Percentiles rank a stretch among this genome's conserved stretches.
Evolutionary conservation across 2,113 vertebrate genomes (phyloP).

Genomic region (Cryptoleucopteryx plumbea): DNA sequence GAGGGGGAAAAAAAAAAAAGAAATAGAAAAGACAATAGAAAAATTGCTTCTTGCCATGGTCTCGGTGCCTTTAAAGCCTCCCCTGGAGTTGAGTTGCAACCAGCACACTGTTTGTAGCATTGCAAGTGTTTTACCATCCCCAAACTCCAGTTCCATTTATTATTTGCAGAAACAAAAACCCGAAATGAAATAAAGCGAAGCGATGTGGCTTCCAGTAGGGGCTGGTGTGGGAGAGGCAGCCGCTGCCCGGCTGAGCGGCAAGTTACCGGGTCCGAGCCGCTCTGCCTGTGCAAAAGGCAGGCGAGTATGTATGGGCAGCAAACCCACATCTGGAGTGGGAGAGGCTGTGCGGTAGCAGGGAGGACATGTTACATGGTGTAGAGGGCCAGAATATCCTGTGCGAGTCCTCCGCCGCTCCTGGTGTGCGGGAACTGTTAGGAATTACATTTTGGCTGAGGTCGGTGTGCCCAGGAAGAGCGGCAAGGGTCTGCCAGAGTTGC

Average conservation of each 20-base stretch:
- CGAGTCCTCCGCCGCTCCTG: neutral
- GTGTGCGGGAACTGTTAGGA: neutral
- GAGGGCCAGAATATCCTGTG: neutral
- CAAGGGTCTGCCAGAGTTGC: neutral
- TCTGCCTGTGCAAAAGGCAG: neutral
- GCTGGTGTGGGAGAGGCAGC: neutral
- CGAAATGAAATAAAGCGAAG: neutral
- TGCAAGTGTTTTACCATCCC: neutral
- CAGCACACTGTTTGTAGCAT: neutral
- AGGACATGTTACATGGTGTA: neutral
- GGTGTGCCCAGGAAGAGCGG: neutral
- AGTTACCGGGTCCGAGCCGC: neutral
- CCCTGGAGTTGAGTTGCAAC: neutral
- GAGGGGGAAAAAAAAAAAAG: neutral
- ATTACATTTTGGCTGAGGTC: neutral
- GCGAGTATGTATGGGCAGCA: neutral
- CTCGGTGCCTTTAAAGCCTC: neutral
- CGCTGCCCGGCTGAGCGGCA: neutral
- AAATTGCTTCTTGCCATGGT: neutral
- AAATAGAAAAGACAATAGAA: slow-evolving; percentile 18
- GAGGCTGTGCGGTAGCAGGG: neutral
- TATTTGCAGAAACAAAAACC: neutral
- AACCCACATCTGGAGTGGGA: slow-evolving; percentile 13
- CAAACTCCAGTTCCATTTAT: neutral
- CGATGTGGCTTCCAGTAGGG: neutral